Evolutionary conservation across 2,797 vertebrate genomes (phyloP).

Genomic region (Coregonus sp.): DNA sequence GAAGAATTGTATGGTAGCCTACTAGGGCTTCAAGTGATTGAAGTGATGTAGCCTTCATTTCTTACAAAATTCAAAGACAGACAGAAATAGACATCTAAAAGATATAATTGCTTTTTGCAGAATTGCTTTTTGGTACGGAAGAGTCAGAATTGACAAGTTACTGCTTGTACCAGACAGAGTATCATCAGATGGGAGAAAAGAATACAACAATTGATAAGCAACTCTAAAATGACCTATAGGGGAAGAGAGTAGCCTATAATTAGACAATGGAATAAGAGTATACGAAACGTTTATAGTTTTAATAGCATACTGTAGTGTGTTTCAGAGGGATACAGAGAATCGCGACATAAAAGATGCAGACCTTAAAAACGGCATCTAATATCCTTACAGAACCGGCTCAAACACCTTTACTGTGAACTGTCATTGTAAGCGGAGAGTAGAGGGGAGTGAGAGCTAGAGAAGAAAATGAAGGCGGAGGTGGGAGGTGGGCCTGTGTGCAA

Average conservation of each 20-base stretch:
- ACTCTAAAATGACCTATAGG: no score
- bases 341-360: no score
- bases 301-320: neutral
- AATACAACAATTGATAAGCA: neutral
- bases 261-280: neutral
- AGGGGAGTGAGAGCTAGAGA: neutral
- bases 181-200: neutral
- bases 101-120: neutral
- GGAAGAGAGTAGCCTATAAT: no score
- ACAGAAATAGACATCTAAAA: neutral
- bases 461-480: neutral
- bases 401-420: neutral
- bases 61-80: neutral
- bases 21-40: neutral
- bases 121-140: neutral
- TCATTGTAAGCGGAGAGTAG: neutral
- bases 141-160: neutral
- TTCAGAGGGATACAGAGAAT: no score
- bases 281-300: neutral
- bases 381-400: neutral
- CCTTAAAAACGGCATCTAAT: neutral
- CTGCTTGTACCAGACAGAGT: neutral
- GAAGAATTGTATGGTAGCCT: neutral
- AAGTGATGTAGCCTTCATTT: neutral
- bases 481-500: neutral